Base-by-base conservation (phyloP, 2,113 vertebrate species). In the Ibidorhyncha struthersii region DNA sequence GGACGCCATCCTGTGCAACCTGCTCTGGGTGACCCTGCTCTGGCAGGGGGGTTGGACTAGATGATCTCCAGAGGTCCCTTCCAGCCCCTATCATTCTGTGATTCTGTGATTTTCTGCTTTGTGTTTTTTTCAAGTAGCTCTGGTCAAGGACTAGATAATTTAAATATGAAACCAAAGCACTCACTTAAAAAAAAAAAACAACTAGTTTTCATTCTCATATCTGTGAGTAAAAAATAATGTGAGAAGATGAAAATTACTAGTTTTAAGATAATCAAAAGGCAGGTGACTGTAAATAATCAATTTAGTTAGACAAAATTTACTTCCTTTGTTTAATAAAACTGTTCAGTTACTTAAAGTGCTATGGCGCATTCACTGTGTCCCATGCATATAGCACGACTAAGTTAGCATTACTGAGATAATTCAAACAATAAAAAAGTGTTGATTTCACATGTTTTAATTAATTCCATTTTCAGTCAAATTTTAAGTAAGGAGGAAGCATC, bases 401-500 rank as follows among this genome's bases (percentile, higher is more conserved):
- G 19, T 22, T 63, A 55, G 23, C n/a, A 84, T 67, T 81, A 55
- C 49, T 80, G 53, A 85, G 52, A n/a, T 49, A 29, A 94, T 62
- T 73, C 82, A 92, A 91, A 76, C 36, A 79, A 63, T 65, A 82
- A 72, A 4, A 34, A 87, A 65, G 25, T 20, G 3, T 52, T 72
- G 43, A 47, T 76, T 69, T 94, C 49, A 69, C 25, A 2, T 82
- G 11, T 87, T 91, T 89, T 79, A 82, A 93, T 96, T 52, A 56
- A 93, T 86, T 92, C n/a, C 12, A 53, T 82, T 81, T 93, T 84
- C n/a, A 91, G 82, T 86, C 59, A 63, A 72, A 79, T 74, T 62
- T 10, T 70, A 93, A 91, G 40, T 30, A 76, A 92, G 71, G 86
- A 88, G 34, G 26, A 90, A 88, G 15, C 30, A 66, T 66, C 19